These are phyloP conservation scores for Diadromus collaris DNA, from an alignment of 2,888 invertebrate species.

Conservation along the genomic window DNA sequence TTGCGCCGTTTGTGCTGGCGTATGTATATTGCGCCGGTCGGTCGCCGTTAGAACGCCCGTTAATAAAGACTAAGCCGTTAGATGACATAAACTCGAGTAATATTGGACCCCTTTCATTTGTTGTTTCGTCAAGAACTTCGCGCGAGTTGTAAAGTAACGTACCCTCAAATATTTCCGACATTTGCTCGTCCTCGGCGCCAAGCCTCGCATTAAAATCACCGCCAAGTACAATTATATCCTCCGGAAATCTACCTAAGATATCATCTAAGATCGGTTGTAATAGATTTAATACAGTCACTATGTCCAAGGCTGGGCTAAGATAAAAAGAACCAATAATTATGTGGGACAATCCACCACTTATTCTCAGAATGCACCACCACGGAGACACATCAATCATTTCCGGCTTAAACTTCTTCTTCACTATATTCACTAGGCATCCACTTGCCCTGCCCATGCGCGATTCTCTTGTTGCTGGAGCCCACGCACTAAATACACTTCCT, in stretches of 20 bases:
- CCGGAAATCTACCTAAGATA: neutral
- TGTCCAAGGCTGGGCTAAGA: neutral
- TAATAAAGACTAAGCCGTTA: constrained; percentile 25
- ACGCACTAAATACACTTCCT: neutral
- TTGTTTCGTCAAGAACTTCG: neutral
- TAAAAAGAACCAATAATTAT: neutral
- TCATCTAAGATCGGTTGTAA: neutral
- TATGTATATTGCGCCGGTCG: constrained; percentile 9
- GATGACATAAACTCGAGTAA: constrained; percentile 9
- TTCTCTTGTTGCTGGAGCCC: neutral
- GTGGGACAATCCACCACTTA: neutral
- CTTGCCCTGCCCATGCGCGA: constrained; percentile 7
- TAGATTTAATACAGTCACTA: neutral
- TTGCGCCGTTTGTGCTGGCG: neutral
- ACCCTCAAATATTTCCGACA: neutral
- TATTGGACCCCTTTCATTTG: neutral
- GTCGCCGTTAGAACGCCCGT: constrained; percentile 35
- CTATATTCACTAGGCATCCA: constrained; percentile 13
- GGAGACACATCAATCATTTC: neutral
- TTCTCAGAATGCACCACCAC: neutral
- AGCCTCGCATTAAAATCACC: neutral
- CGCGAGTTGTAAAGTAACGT: neutral
- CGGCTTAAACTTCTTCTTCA: neutral
- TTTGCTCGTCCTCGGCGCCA: neutral
- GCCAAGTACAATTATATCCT: neutral